Percentiles rank a stretch among this genome's conserved stretches.
phyloP scores from a whole-genome alignment of 2,113 vertebrate genomes.

The Rynchops niger region DNA sequence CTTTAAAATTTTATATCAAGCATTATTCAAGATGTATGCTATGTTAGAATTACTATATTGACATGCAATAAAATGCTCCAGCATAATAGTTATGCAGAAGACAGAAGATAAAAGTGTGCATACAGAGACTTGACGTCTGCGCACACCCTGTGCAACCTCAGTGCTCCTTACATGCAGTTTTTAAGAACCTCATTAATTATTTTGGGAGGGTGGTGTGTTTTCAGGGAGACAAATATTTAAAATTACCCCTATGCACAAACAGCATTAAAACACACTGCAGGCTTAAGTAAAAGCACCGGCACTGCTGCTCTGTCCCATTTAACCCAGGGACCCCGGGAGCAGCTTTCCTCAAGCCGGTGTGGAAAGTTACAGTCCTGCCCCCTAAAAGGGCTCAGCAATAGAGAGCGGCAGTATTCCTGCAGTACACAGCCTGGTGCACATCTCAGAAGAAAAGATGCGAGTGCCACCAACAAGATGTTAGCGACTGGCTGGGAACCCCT shows the following conservation, averaged over 20 bases:
- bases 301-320: neutral
- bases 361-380: neutral
- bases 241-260: neutral
- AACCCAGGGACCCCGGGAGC: neutral
- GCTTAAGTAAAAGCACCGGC: neutral
- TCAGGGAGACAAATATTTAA: neutral
- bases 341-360: neutral
- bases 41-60: neutral
- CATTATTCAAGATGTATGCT: neutral
- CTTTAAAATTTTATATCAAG: neutral
- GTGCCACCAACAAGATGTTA: neutral
- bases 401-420: neutral
- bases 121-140: neutral
- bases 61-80: neutral
- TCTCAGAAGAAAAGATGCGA: neutral
- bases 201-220: neutral
- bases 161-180: neutral
- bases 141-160: neutral
- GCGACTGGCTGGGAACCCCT: neutral
- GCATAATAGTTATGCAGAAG: neutral
- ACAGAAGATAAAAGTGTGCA: neutral
- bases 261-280: neutral
- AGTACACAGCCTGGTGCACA: neutral
- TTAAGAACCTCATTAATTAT: neutral
- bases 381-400: neutral